phyloP scores from a whole-genome alignment of 2,797 vertebrate genomes.

The Rhinichthys osculus region DNA sequence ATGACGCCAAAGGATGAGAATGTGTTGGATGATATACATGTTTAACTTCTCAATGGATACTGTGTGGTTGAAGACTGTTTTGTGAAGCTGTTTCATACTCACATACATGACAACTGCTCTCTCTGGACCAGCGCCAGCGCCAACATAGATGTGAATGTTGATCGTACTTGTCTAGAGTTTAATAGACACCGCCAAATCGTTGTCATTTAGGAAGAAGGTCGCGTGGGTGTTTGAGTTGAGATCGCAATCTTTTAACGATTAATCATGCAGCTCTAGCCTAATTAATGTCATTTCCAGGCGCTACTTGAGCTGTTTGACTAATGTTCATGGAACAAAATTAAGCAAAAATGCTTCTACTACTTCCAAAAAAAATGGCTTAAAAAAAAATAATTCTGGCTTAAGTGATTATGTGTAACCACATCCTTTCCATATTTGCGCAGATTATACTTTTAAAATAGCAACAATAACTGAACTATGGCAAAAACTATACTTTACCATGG shows the following conservation, averaged over 20 bases:
- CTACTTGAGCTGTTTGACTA: neutral
- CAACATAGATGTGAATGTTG: neutral
- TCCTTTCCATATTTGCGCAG: neutral
- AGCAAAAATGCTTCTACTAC: neutral
- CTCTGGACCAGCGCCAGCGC: neutral
- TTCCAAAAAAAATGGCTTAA: neutral
- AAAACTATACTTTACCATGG: neutral
- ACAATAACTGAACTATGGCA: neutral
- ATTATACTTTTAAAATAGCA: neutral
- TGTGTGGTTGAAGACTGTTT: neutral
- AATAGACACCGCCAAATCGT: neutral
- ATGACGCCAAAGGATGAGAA: no score
- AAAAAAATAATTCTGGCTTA: no score
- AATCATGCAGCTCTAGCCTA: neutral
- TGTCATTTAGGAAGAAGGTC: neutral
- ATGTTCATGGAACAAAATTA: neutral
- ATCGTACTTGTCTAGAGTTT: neutral
- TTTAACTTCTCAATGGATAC: neutral
- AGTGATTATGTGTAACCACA: neutral
- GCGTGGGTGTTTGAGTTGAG: neutral
- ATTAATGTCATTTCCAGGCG: neutral
- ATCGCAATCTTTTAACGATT: neutral
- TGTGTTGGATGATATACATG: neutral
- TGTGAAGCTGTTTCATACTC: neutral
- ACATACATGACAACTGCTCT: neutral